A percentile compares a stretch with the other conserved stretches of the same genome.
These are phyloP conservation scores for Branchellion lobata DNA, from an alignment of 2,888 invertebrate genomes.

Conservation along the genomic window DNA sequence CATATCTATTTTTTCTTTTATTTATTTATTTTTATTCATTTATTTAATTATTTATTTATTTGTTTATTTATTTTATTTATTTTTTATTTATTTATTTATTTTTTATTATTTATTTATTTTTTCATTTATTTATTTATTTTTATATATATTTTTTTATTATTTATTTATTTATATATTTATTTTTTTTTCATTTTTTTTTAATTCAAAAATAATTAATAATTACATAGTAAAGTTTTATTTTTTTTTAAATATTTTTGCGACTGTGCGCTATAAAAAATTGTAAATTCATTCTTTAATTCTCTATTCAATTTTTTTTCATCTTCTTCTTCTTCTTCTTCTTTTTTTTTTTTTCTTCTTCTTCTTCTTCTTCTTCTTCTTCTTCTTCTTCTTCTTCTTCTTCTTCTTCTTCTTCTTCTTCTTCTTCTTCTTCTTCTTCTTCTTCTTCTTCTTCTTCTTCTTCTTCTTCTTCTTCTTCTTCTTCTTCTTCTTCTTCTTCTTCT, in stretches of 20 bases:
- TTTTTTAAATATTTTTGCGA: slow-evolving; percentile 5
- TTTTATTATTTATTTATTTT: too few species aligned
- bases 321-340: not conserved
- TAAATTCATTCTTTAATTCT: not conserved
- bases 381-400: not conserved
- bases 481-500: not conserved
- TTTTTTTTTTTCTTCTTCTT: not conserved
- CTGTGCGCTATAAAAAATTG: too few species aligned
- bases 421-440: not conserved
- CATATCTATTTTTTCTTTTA: too few species aligned
- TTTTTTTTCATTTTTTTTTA: too few species aligned
- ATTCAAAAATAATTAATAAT: too few species aligned
- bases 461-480: slow-evolving; percentile 2
- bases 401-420: slow-evolving; percentile 9
- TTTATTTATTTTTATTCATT: too few species aligned
- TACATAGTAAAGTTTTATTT: not conserved
- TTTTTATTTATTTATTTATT: too few species aligned
- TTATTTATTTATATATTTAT: too few species aligned
- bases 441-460: not conserved
- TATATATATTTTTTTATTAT: too few species aligned
- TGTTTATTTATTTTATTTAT: too few species aligned
- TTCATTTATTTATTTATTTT: too few species aligned
- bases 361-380: not conserved
- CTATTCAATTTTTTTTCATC: not conserved
- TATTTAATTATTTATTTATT: too few species aligned